Evolutionary conservation across 2,797 vertebrate genomes (phyloP).

Genomic region (Enteromius mattozi): DNA sequence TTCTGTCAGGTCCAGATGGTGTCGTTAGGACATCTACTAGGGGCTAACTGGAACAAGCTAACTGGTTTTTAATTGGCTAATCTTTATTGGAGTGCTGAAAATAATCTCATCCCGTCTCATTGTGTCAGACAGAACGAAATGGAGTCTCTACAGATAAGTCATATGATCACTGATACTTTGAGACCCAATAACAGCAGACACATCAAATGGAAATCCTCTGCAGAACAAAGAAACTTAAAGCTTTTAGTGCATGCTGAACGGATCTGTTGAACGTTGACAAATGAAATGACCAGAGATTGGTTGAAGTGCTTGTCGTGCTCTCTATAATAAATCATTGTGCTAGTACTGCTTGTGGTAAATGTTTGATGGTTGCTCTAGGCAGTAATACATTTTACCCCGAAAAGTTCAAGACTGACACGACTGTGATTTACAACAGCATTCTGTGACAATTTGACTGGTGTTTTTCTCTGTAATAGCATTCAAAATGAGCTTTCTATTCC

Average conservation of each 20-base stretch:
- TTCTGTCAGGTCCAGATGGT: constrained; percentile 2
- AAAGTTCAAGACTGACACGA: constrained; percentile 33
- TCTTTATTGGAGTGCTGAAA: constrained; percentile 7
- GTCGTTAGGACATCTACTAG: not conserved
- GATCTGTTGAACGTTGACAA: constrained; percentile 14
- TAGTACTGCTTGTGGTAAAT: constrained; percentile 25
- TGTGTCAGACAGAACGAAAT: constrained; percentile 34
- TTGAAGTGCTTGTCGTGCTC: constrained; percentile 25
- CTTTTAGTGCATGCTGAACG: constrained; percentile 11
- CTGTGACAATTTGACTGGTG: constrained; percentile 17
- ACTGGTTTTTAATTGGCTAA: constrained; percentile 14
- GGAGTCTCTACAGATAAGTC: constrained; percentile 39
- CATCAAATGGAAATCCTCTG: constrained; percentile 31
- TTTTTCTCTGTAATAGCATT: constrained; percentile 6
- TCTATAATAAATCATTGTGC: constrained; percentile 35
- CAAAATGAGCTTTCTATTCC: constrained; percentile 5
- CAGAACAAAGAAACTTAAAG: constrained; percentile 26
- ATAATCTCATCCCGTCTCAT: constrained; percentile 18
- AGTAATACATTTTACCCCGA: constrained; percentile 6
- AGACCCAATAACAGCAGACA: constrained; percentile 9
- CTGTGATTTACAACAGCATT: constrained; percentile 33
- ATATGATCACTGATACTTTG: not conserved
- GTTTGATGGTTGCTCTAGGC: constrained; percentile 24
- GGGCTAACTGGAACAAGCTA: not conserved
- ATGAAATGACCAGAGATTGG: constrained; percentile 36